phyloP scores from a whole-genome alignment of 2,113 vertebrate genomes.

The Columba janthina region DNA sequence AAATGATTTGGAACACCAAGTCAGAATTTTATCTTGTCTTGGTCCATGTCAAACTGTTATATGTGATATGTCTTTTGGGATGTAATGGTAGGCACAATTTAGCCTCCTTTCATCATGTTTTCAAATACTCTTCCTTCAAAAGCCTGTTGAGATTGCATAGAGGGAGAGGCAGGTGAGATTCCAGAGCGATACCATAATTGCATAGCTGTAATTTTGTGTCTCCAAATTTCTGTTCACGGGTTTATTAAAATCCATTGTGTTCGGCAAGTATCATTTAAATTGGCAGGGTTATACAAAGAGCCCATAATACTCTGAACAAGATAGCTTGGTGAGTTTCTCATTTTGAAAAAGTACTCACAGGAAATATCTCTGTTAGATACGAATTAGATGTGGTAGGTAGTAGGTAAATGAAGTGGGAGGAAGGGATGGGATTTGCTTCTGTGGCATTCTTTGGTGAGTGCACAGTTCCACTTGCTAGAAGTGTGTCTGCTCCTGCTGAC shows the following conservation, averaged over 20 bases:
- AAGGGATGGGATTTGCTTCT: background rate
- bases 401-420: background rate
- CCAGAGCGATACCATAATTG: background rate
- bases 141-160: background rate
- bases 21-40: background rate
- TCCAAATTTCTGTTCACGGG: background rate
- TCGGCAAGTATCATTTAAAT: background rate
- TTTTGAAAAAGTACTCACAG: background rate
- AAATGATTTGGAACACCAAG: background rate
- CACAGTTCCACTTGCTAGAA: constrained; percentile 6
- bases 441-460: background rate
- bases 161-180: constrained; percentile 24
- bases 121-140: background rate
- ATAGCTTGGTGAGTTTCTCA: background rate
- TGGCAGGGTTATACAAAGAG: background rate
- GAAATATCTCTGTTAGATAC: background rate
- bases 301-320: background rate
- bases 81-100: background rate
- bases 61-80: background rate
- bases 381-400: background rate
- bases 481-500: background rate
- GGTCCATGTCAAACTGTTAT: background rate
- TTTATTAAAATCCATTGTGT: constrained; percentile 42
- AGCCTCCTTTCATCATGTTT: background rate
- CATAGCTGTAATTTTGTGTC: constrained; percentile 9